Base-by-base conservation (phyloP, 2,888 invertebrate genomes). In the Orchesella flavescens region DNA sequence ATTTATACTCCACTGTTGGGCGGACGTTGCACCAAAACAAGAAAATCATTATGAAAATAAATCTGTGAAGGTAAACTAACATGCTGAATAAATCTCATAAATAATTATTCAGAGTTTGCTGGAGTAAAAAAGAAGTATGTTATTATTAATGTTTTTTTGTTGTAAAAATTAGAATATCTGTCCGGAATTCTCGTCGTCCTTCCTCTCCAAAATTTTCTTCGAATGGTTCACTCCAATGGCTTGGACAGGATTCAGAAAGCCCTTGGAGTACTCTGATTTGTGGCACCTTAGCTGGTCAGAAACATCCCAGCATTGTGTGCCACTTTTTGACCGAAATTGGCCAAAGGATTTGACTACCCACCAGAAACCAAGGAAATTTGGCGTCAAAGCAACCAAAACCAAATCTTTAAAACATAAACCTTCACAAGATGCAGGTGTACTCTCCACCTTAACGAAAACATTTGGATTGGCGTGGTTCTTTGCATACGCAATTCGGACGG, bases 201-300 rank as follows among this genome's bases (percentile, higher is more conserved):
- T 91, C 88, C 88, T 91, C 53, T 91, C 91, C 17, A 89, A 89
- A 77, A 89, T 92, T 66, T 90, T 91, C 10, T 92, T 92, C 89
- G 91, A 91, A 89, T 93, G 92, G 92, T 92, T 93, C 87, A 91
- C 91, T 83, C 84, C 89, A 13, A 86, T 92, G 85, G 90, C 91
- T 10, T 90, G 90, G 84, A 89, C 89, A 59, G 92, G 92, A 1
- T 92, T 90, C 88, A 90, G 90, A 76, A 90, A 90, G 72, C 90
- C 92, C 0, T 88, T 93, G 82, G 91, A 90, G 53, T 89, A 89
- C 61, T 89, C 90, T 15, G 92, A 93, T 87, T 88, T 93, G 69
- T 93, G 92, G 92, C 89, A 91, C 46, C 88, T 93, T 83, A 92
- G 91, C 83, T 88, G 89, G 0, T 89, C 89, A 24, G 90, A 91